Evolutionary conservation across 2,797 vertebrate species (phyloP).

Genomic region (Cottoperca gobio): DNA sequence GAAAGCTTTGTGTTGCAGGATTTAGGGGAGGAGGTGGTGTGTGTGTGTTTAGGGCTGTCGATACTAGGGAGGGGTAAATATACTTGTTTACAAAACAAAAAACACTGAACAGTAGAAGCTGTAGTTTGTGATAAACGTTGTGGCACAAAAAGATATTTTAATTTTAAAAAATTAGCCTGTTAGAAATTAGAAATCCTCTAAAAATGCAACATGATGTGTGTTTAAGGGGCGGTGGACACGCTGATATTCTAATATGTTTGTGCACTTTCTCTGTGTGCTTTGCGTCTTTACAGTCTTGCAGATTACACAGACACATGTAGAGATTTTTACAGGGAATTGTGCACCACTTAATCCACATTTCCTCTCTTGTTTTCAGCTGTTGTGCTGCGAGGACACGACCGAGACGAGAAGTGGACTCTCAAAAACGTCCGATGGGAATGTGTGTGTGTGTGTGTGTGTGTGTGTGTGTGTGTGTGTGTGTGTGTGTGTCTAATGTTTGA

Average conservation of each 20-base stretch:
- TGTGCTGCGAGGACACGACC: slow-evolving; percentile 28
- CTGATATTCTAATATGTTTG: background rate
- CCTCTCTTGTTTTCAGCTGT: slow-evolving; percentile 52
- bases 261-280: background rate
- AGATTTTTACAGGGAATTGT: background rate
- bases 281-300: background rate
- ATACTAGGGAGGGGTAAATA: slow-evolving; percentile 28
- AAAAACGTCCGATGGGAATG: slow-evolving; percentile 6
- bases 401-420: slow-evolving; percentile 23
- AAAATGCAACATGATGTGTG: background rate
- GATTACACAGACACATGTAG: background rate
- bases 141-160: background rate
- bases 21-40: slow-evolving; percentile 5
- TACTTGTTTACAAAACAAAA: slow-evolving; percentile 17
- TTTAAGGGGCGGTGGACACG: background rate
- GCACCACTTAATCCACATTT: slow-evolving; percentile 39
- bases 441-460: slow-evolving; percentile 14
- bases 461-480: slow-evolving; percentile 30
- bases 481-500: background rate
- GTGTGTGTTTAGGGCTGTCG: slow-evolving; percentile 12
- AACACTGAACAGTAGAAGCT: background rate
- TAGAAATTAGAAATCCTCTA: no score
- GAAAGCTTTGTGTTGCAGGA: slow-evolving; percentile 27
- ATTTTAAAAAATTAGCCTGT: no score
- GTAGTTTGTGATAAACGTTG: background rate